phyloP scores from a whole-genome alignment of 2,113 vertebrate species.

The Raja brachyura region DNA sequence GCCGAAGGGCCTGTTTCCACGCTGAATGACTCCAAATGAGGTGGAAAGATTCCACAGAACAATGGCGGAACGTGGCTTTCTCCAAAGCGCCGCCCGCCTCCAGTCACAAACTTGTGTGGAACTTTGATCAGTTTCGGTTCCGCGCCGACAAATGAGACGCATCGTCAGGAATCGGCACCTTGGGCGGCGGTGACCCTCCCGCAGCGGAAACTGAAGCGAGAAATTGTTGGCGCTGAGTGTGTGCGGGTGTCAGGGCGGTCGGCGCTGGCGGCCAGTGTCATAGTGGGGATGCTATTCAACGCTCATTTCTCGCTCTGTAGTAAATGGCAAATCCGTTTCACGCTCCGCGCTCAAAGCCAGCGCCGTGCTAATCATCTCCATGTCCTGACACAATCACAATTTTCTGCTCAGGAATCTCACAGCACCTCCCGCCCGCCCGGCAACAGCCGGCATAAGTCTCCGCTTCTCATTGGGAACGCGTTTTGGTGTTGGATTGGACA shows the following conservation, averaged over 20 bases:
- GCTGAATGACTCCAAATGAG: background rate
- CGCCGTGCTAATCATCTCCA: constrained; percentile 30
- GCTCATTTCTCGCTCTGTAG: constrained; percentile 17
- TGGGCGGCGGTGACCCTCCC: background rate
- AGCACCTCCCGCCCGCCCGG: background rate
- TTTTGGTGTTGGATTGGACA: background rate
- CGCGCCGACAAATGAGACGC: background rate
- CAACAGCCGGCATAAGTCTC: background rate
- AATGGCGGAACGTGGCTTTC: too few species aligned
- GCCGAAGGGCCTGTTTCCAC: too few species aligned
- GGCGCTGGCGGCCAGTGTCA: constrained; percentile 16
- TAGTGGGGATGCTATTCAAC: constrained; percentile 19
- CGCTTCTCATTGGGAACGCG: too few species aligned
- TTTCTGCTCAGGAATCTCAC: constrained; percentile 9
- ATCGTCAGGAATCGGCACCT: background rate
- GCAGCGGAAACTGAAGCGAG: constrained; percentile 21
- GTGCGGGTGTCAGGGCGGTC: background rate
- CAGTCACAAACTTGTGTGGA: background rate
- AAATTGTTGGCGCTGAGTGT: background rate
- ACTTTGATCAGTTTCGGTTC: background rate
- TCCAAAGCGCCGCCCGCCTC: too few species aligned
- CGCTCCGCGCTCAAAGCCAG: constrained; percentile 20
- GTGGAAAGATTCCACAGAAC: background rate
- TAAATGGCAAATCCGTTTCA: constrained; percentile 30
- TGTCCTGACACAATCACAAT: constrained; percentile 35